Percentiles rank a stretch among this genome's conserved stretches.
phyloP scores from a whole-genome alignment of 2,113 vertebrate genomes.

The Anarhynchus alexandrinus region DNA sequence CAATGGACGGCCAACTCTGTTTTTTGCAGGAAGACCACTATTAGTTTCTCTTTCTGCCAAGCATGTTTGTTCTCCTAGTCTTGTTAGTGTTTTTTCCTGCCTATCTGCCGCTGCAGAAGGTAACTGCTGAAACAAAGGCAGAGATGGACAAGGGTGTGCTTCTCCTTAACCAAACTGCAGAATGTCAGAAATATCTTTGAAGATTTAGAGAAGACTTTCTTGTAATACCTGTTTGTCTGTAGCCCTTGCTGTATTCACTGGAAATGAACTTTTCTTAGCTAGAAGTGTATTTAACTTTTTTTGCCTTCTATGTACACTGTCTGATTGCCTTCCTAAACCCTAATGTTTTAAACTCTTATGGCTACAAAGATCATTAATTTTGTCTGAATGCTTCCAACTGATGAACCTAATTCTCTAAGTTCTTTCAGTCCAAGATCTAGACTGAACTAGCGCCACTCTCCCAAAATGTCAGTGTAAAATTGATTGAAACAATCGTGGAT shows the following conservation, averaged over 20 bases:
- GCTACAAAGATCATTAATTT: not conserved
- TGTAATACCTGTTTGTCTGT: not conserved
- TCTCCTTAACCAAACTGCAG: not conserved
- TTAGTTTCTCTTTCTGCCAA: not conserved
- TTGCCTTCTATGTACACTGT: not conserved
- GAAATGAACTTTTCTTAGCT: not conserved
- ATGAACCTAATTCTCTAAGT: not conserved
- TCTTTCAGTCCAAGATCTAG: not conserved
- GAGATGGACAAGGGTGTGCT: not conserved
- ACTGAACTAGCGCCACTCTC: not conserved
- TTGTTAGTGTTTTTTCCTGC: not conserved
- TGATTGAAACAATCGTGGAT: fast-evolving
- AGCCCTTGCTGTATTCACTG: not conserved
- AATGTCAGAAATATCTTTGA: not conserved
- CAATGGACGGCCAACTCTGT: not conserved
- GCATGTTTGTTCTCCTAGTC: not conserved
- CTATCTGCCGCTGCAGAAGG: not conserved
- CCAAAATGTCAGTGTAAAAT: not conserved
- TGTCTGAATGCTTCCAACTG: not conserved
- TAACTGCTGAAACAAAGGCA: not conserved
- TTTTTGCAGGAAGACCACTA: not conserved
- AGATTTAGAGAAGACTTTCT: not conserved
- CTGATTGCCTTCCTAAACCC: not conserved
- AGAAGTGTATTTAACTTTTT: not conserved
- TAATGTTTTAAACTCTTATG: not conserved